Percentiles rank a stretch among this genome's conserved stretches.
Conservation (phyloP, 1,140 invertebrate species). For the Trichoplusia ni region DNA sequence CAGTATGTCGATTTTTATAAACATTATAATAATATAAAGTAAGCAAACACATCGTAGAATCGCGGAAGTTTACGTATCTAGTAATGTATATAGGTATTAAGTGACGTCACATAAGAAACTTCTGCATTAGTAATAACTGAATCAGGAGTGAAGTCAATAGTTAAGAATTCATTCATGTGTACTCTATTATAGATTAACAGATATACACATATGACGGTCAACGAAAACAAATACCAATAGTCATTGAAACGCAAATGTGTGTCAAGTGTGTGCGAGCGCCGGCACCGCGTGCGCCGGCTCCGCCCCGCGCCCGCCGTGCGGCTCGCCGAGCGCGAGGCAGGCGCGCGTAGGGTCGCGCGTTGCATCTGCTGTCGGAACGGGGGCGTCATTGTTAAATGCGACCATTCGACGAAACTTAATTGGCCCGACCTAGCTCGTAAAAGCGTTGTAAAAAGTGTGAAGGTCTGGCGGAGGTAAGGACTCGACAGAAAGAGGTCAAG, state of each 20-base stretch:
- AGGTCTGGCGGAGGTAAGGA: slow-evolving; percentile 80
- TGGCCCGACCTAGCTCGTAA: slow-evolving; percentile 78
- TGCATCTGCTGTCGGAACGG: slow-evolving; percentile 53
- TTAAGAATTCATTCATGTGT: slow-evolving; percentile 9
- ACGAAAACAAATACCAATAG: slow-evolving; percentile 61
- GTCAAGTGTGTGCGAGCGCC: slow-evolving; percentile 66
- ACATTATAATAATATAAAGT: slow-evolving; percentile 5
- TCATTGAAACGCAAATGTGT: slow-evolving; percentile 67
- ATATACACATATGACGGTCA: slow-evolving; percentile 32
- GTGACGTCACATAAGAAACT: slow-evolving; percentile 7
- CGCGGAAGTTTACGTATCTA: slow-evolving; percentile 17
- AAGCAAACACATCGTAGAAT: slow-evolving; percentile 1
- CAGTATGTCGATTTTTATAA: neutral
- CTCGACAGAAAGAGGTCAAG: slow-evolving; percentile 79
- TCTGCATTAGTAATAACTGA: neutral
- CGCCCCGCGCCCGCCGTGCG: no score
- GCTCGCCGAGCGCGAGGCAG: no score
- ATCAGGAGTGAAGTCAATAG: neutral
- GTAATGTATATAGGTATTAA: slow-evolving; percentile 4
- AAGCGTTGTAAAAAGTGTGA: slow-evolving; percentile 80
- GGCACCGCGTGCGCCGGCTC: slow-evolving; percentile 35
- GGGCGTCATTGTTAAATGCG: slow-evolving; percentile 63
- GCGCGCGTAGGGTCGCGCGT: slow-evolving; percentile 13
- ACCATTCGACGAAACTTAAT: slow-evolving; percentile 72
- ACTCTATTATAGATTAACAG: slow-evolving; percentile 6